Conservation (phyloP, 2,888 invertebrate genomes). For the Tortrix viridana region DNA sequence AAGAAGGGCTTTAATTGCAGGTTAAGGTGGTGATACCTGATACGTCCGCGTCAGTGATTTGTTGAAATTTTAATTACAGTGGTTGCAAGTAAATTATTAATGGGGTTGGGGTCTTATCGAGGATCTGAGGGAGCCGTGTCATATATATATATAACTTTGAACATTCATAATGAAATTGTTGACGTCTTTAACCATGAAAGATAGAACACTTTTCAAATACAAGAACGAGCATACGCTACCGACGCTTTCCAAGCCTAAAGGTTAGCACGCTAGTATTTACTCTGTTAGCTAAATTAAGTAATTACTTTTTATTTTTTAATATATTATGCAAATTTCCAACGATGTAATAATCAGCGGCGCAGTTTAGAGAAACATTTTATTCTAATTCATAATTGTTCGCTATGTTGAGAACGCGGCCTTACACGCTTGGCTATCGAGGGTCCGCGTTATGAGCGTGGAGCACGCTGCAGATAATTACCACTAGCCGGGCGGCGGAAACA, state of each 20-base stretch:
- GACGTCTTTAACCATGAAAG: no score
- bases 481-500: constrained; percentile 66
- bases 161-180: no score
- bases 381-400: constrained; percentile 1
- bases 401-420: constrained; percentile 16
- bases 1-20: constrained; percentile 38
- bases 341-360: no score
- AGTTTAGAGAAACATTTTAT: background rate
- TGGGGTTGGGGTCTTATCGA: constrained; percentile 64
- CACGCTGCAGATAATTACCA: constrained; percentile 76
- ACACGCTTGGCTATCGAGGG: constrained; percentile 40
- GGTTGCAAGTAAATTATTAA: constrained; percentile 61
- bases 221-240: no score
- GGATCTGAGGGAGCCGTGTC: constrained; percentile 27
- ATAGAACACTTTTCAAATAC: no score
- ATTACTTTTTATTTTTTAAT: no score
- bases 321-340: no score
- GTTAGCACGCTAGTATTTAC: no score
- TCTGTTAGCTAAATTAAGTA: no score
- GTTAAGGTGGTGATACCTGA: constrained; percentile 51
- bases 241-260: no score
- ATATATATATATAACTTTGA: constrained; percentile 8
- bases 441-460: constrained; percentile 68
- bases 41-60: constrained; percentile 67
- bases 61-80: constrained; percentile 76